Evolutionary conservation across 1,140 invertebrate species (phyloP).

Genomic region (Tetramorium parvispinum): DNA sequence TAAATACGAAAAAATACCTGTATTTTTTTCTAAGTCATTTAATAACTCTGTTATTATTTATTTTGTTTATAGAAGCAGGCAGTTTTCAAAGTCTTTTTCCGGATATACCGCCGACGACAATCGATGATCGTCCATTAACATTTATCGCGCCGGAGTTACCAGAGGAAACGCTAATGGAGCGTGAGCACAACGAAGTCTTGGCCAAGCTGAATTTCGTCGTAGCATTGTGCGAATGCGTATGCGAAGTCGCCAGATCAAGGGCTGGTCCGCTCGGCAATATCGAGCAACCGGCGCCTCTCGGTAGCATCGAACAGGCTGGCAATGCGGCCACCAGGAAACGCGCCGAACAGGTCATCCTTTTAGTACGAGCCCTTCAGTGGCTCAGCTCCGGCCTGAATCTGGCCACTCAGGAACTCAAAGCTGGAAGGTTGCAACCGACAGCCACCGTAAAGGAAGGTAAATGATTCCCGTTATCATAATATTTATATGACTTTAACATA

Average conservation of each 20-base stretch:
- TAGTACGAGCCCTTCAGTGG: constrained; percentile 96
- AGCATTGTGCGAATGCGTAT: constrained; percentile 95
- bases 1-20: background rate
- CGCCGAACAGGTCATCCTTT: constrained; percentile 96
- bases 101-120: constrained; percentile 84
- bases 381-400: constrained; percentile 96
- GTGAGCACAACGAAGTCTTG: constrained; percentile 97
- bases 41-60: background rate
- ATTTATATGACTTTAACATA: background rate
- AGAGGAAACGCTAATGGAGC: constrained; percentile 97
- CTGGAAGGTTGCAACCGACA: constrained; percentile 94
- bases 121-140: constrained; percentile 88
- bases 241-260: constrained; percentile 93
- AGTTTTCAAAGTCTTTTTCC: constrained; percentile 87
- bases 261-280: constrained; percentile 88
- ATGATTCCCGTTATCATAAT: background rate
- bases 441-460: constrained; percentile 95
- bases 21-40: background rate
- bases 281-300: constrained; percentile 79
- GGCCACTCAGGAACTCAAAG: constrained; percentile 94
- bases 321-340: constrained; percentile 86
- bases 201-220: constrained; percentile 97
- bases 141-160: constrained; percentile 96
- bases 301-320: constrained; percentile 80
- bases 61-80: constrained; percentile 85